phyloP scores from a whole-genome alignment of 2,888 invertebrate genomes.

The Parnassius smintheus region DNA sequence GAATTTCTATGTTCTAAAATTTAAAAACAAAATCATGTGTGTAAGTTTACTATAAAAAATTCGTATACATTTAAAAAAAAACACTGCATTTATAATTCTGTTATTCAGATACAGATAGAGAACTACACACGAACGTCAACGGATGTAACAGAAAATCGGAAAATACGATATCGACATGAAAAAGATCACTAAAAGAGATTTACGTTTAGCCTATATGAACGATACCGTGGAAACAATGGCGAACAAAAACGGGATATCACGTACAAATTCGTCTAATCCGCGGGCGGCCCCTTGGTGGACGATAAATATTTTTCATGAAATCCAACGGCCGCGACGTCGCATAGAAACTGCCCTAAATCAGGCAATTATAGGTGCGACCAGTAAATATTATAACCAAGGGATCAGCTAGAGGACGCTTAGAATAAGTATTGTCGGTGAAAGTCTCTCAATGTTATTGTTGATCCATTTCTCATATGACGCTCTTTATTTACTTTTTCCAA shows the following conservation, averaged over 20 bases:
- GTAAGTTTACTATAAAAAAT: too few relatives aligned
- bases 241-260: conserved; percentile 50
- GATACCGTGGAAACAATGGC: conserved; percentile 22
- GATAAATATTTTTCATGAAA: conserved; percentile 79
- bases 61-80: too few relatives aligned
- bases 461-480: neutral
- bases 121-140: neutral
- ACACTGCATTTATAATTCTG: too few relatives aligned
- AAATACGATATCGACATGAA: conserved; percentile 14
- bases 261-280: conserved; percentile 76
- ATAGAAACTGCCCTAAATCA: conserved; percentile 78
- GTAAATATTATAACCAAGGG: conserved; percentile 73
- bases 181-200: conserved; percentile 31
- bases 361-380: conserved; percentile 77
- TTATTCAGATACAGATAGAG: too few relatives aligned
- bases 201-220: conserved; percentile 25
- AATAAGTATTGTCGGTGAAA: conserved; percentile 34
- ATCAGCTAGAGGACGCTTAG: conserved; percentile 45
- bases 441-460: conserved; percentile 19
- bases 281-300: conserved; percentile 53
- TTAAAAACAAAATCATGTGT: too few relatives aligned
- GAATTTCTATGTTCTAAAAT: too few relatives aligned
- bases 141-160: neutral
- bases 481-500: conserved; percentile 4
- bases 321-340: conserved; percentile 62